Base-by-base conservation (phyloP, 2,113 vertebrate species). In the Terrapene triunguis region DNA sequence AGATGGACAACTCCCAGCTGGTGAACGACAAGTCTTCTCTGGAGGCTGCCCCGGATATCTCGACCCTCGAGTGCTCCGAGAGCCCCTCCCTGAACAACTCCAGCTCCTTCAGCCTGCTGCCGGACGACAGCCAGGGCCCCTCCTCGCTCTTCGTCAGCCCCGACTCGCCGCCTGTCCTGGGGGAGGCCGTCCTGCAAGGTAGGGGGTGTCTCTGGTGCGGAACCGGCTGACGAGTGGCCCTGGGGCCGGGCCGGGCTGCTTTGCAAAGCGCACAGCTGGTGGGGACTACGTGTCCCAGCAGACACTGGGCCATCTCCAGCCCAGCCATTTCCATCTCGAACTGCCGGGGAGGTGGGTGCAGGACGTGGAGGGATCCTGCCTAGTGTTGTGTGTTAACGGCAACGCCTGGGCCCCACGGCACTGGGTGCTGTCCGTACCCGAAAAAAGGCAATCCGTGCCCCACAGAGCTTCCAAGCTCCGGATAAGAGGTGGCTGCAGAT, bases 1-100 rank as follows among this genome's bases (percentile, higher is more conserved):
- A 97, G 8, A 98, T 98, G 95, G 98, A 98, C 57, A 98, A 98
- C 87, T 89, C 97, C 3, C 98, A 96, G 90, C 93, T 98, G 89
- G 98, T 98, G 94, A 92, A 90, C 65, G 98, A 98, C 94, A 98
- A 98, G 38, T 95, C 97, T 44, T 96, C 98, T 82, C 88, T 98
- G 74, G 97, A 97, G 69, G 98, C 97, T 38, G 97, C 95, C 92
- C 97, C 98, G 82, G 98, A 98, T 69, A 97, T 98, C 74, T 91
- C 97, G 48, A 87, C 96, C 72, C 97, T 98, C 21, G 97, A 97
- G 24, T 98, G 98, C 21, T 93, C 98, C 5, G 17, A 69, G 91
- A 93, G 94, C 84, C 88, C 95, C 82, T 95, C 98, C 1, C 97
- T 98, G 35, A 96, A 91, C 50, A 85, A 96, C 2, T 22, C 96